phyloP scores from a whole-genome alignment of 2,888 invertebrate genomes.

The Napeogenes sylphis region DNA sequence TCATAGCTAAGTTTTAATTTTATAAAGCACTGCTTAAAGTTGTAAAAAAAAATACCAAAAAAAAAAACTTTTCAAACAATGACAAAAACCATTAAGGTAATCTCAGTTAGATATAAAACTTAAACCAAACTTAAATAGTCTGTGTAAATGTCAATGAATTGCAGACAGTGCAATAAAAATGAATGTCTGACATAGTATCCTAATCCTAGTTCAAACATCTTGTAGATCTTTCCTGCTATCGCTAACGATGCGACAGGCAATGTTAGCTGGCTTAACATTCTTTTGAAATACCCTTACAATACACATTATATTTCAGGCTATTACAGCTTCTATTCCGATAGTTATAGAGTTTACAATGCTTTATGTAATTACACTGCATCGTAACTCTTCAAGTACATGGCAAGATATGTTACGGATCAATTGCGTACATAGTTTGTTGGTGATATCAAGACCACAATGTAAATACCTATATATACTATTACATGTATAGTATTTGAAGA shows the following conservation, averaged over 20 bases:
- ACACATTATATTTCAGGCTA: background rate
- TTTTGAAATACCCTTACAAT: slow-evolving; percentile 15
- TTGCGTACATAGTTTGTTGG: slow-evolving; percentile 24
- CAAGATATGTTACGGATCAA: slow-evolving; percentile 27
- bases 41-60: too few relatives aligned
- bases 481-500: too few relatives aligned
- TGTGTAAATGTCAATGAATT: slow-evolving; percentile 4
- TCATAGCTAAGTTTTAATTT: too few relatives aligned
- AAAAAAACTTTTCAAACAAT: too few relatives aligned
- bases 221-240: slow-evolving; percentile 14
- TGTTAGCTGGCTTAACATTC: slow-evolving; percentile 21
- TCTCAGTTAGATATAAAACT: background rate
- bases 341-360: slow-evolving; percentile 8
- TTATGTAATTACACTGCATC: slow-evolving; percentile 9
- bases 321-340: background rate
- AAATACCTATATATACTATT: background rate
- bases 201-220: slow-evolving; percentile 11
- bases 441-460: background rate
- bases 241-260: slow-evolving; percentile 21
- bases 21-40: too few relatives aligned
- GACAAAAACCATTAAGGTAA: background rate
- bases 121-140: slow-evolving; percentile 1
- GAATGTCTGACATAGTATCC: slow-evolving; percentile 14
- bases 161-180: slow-evolving; percentile 6
- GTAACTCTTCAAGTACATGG: slow-evolving; percentile 21